Base-by-base conservation (phyloP, 2,113 vertebrate genomes). In the Ochotona princeps region DNA sequence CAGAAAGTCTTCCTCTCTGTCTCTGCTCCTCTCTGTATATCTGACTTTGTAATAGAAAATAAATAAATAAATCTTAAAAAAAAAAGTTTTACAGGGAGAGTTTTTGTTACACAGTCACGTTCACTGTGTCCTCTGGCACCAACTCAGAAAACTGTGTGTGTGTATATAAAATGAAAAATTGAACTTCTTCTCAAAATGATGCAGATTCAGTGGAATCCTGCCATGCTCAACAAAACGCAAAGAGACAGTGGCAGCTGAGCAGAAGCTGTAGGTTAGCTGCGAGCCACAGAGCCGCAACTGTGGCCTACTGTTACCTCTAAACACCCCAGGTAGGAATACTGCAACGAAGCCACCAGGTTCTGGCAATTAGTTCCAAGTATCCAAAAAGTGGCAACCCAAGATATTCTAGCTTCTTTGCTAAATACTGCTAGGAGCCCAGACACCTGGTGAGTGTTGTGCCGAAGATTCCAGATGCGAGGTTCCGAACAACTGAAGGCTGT, bases 51-150 rank as follows among this genome's bases (percentile, higher is more conserved):
- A n/a, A n/a, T n/a, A n/a, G n/a, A n/a, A n/a, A n/a, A n/a, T n/a
- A n/a, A n/a, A n/a, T n/a, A n/a, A n/a, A n/a, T n/a, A n/a, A n/a
- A n/a, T n/a, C n/a, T n/a, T n/a, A n/a, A n/a, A n/a, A n/a, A n/a
- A 72, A 60, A 67, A 2, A 18, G 2, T 25, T 21, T 2, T 12
- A 4, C 1, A 0, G 38, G 5, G 30, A 44, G 8, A 18, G 51
- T 17, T 20, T 14, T 15, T 20, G 5, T 57, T 67, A 3, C 47
- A n/a, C n/a, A 4, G 1, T 23, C 12, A 75, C 20, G 67, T 85
- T 51, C 6, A 38, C 12, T 44, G 15, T 38, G 30, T 6, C 38
- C 2, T n/a, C n/a, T 28, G 80, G 69, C 5, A 2, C 10, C 32
- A 51, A 20, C 54, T 20, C 69, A 26, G n/a, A 73, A 51, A 30